Base-by-base conservation (phyloP, 2,113 vertebrate species). In the Tachysurus fulvidraco region DNA sequence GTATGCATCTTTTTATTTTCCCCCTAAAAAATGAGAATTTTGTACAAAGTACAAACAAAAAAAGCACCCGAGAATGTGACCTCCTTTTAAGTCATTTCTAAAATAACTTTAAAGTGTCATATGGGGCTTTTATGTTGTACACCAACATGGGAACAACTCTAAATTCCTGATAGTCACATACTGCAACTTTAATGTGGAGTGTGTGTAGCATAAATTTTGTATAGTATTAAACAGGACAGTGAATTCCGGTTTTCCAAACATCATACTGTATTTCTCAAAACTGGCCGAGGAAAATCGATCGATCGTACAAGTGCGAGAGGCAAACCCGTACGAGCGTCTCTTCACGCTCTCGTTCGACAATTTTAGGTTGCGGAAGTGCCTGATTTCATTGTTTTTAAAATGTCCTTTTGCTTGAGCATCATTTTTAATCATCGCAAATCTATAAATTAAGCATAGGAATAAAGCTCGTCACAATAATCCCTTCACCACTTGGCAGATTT, bases 191-290 rank as follows among this genome's bases (percentile, higher is more conserved):
- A 78, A 78, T 78, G 7, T 7, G n/a, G 25, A 55, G 30, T 17
- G n/a, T 28, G 28, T 54, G 12, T 50, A n/a, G n/a, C n/a, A n/a
- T n/a, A n/a, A n/a, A n/a, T 17, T 41, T 64, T 28, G 62, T 65
- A 17, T 54, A 57, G 76, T 79, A 79, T 79, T 79, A 79, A 55
- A 19, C n/a, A 79, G 76, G 52, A 57, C 50, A 13, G n/a, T 19
- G 52, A 55, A 55, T 79, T 55, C n/a, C 13, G 13, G 23, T 77
- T 77, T n/a, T 55, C 52, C 28, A 30, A 79, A 79, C 52, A 11
- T 55, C 8, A 16, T 55, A 79, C 52, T 79, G 76, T 55, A 55
- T 50, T 79, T 79, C 76, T 64, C 73, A 65, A 50, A 30, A 64
- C 41, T 8, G 67, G 74, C 83, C 4, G 30, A 84, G 41, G 10